A percentile compares a stretch with the other conserved stretches of the same genome.
These are phyloP conservation scores for Chaunax sp. DNA, from an alignment of 2,797 vertebrate genomes.

Conservation along the genomic window DNA sequence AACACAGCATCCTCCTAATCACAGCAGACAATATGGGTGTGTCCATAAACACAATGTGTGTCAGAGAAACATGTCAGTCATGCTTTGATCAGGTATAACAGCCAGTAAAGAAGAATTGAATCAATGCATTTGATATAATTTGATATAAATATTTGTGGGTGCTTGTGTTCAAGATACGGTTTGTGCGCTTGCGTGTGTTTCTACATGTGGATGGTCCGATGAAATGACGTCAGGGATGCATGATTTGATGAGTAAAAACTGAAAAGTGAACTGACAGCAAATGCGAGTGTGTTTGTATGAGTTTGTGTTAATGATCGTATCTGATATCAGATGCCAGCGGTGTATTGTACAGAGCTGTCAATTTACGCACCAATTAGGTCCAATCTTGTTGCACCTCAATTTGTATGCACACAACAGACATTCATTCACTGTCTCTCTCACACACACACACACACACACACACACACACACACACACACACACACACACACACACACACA, in stretches of 20 bases:
- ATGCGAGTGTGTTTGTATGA: slow-evolving; percentile 13
- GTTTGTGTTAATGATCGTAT: slow-evolving; percentile 35
- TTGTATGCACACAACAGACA: slow-evolving; percentile 30
- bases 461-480: neutral
- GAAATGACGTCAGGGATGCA: slow-evolving; percentile 9
- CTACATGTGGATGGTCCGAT: neutral
- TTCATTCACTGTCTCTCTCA: neutral
- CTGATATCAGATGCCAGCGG: slow-evolving; percentile 42
- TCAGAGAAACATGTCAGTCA: slow-evolving; percentile 43
- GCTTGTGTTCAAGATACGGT: neutral
- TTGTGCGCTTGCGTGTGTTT: slow-evolving; percentile 1
- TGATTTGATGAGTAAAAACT: slow-evolving; percentile 20
- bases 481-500: neutral
- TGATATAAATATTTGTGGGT: slow-evolving; percentile 25
- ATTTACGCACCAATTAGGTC: slow-evolving; percentile 50
- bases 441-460: too few relatives aligned
- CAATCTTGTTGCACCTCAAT: slow-evolving; percentile 43
- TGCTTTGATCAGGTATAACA: slow-evolving; percentile 56
- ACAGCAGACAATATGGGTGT: slow-evolving; percentile 35
- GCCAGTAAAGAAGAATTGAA: neutral
- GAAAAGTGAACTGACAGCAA: slow-evolving; percentile 32
- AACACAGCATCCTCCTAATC: slow-evolving; percentile 45
- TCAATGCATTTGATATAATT: slow-evolving; percentile 10
- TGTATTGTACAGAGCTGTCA: slow-evolving; percentile 52
- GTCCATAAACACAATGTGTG: slow-evolving; percentile 30